phyloP scores from a whole-genome alignment of 2,888 invertebrate species.

The Loripinus fragilis region DNA sequence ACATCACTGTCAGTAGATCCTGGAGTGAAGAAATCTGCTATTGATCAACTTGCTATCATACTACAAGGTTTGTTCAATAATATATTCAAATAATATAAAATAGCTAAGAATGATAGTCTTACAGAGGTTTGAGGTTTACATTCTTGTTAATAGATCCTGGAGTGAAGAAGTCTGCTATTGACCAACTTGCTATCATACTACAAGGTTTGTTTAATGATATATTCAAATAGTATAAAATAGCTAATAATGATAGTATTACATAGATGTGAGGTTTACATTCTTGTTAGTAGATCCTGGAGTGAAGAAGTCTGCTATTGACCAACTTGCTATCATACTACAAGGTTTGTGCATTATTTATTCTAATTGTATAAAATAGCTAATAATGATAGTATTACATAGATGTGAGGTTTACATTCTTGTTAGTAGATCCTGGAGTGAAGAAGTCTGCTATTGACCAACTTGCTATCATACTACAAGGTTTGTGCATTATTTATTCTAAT shows the following conservation, averaged over 20 bases:
- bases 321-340: slow-evolving; percentile 80
- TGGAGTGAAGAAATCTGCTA: slow-evolving; percentile 80
- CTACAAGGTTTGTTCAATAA: slow-evolving; percentile 71
- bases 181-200: slow-evolving; percentile 81
- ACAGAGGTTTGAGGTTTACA: slow-evolving; percentile 79
- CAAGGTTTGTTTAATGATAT: slow-evolving; percentile 69
- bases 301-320: slow-evolving; percentile 81
- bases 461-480: slow-evolving; percentile 80
- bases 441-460: slow-evolving; percentile 81
- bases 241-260: slow-evolving; percentile 75
- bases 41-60: slow-evolving; percentile 81
- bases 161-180: slow-evolving; percentile 80
- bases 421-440: slow-evolving; percentile 78
- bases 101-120: slow-evolving; percentile 77
- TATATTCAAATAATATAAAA: too few relatives aligned
- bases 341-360: slow-evolving; percentile 65
- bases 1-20: slow-evolving; percentile 77
- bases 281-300: slow-evolving; percentile 78
- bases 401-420: slow-evolving; percentile 78
- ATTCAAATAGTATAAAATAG: too few relatives aligned
- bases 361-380: too few relatives aligned
- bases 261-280: slow-evolving; percentile 80
- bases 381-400: slow-evolving; percentile 77
- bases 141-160: slow-evolving; percentile 77
- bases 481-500: too few relatives aligned